Conservation (phyloP, 53 echinoderm and acorn worm genomes). For the Hippasteria phrygiana region DNA sequence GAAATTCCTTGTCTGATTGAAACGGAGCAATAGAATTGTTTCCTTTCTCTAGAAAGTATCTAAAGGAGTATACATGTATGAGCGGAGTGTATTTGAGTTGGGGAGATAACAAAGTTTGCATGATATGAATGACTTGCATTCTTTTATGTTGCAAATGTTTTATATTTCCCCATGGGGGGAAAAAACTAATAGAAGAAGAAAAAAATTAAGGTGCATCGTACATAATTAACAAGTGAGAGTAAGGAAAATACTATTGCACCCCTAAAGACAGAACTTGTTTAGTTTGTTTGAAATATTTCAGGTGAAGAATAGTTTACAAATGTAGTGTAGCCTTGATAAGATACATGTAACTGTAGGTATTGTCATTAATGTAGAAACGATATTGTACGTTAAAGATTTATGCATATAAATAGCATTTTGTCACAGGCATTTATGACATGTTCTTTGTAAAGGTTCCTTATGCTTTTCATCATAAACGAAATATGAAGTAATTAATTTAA, state of each 20-base stretch:
- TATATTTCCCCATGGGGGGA: conserved; percentile 13
- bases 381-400: conserved; percentile 20
- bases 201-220: conserved; percentile 38
- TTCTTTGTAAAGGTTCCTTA: conserved; percentile 31
- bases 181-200: neutral
- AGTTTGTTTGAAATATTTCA: conserved; percentile 3
- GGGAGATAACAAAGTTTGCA: conserved; percentile 15
- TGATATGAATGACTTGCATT: neutral
- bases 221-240: conserved; percentile 22
- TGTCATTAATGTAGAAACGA: conserved; percentile 38
- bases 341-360: neutral
- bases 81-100: too few species aligned
- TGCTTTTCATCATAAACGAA: conserved; percentile 15
- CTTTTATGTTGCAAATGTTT: conserved; percentile 30
- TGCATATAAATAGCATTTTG: conserved; percentile 59
- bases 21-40: too few species aligned
- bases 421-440: conserved; percentile 19
- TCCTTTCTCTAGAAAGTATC: too few species aligned
- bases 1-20: too few species aligned
- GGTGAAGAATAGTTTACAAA: neutral
- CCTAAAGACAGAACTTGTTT: neutral
- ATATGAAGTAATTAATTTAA: neutral
- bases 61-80: neutral
- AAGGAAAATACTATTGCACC: conserved; percentile 24
- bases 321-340: neutral